A percentile compares a stretch with the other conserved stretches of the same genome.
These are phyloP conservation scores for Cercopithecus petaurista DNA, from an alignment of 2,797 vertebrate genomes.

Conservation along the genomic window DNA sequence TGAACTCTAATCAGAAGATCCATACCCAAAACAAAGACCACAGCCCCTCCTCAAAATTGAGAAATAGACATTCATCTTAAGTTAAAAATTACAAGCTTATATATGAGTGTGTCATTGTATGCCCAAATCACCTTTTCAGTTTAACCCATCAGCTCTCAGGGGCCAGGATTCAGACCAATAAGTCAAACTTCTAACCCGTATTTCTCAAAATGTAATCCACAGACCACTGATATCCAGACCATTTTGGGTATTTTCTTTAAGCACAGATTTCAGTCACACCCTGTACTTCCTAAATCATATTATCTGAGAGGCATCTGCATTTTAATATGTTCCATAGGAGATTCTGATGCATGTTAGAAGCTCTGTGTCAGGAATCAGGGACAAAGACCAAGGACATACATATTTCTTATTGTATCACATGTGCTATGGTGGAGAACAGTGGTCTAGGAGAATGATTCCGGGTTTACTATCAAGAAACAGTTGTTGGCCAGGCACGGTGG, in stretches of 20 bases:
- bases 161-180: not conserved
- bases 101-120: not conserved
- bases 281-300: not conserved
- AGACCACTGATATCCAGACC: not conserved
- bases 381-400: not conserved
- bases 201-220: slow-evolving; percentile 24
- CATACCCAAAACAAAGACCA: slow-evolving; percentile 21
- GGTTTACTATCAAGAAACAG: not conserved
- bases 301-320: not conserved
- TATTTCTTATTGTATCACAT: not conserved
- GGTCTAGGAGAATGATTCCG: not conserved
- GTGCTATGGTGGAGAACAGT: not conserved
- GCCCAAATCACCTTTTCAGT: not conserved
- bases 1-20: not conserved
- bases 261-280: not conserved
- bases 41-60: not conserved
- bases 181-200: not conserved
- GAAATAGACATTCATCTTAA: not conserved
- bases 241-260: not conserved
- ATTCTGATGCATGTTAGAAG: not conserved
- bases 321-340: not conserved
- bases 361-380: not conserved
- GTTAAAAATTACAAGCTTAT: slow-evolving; percentile 7
- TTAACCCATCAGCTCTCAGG: not conserved
- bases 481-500: not conserved